These are phyloP conservation scores for Sepioteuthis lessoniana DNA, from an alignment of 2,888 invertebrate species.

Conservation along the genomic window DNA sequence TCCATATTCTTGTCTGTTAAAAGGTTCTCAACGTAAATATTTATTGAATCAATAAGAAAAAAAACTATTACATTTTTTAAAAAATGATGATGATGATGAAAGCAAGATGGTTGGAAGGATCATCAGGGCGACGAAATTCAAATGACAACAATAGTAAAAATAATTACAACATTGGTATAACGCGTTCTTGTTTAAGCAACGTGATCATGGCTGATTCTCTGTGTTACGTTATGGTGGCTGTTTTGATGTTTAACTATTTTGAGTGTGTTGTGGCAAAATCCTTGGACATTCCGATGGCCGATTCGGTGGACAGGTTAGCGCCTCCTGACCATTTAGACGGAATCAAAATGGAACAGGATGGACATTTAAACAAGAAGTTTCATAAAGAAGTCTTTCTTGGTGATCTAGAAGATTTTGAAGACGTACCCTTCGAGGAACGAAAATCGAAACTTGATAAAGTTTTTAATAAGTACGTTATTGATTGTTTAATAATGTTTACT, in stretches of 20 bases:
- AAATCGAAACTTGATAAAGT: slow-evolving; percentile 71
- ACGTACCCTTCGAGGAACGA: slow-evolving; percentile 61
- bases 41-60: neutral
- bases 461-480: slow-evolving; percentile 66
- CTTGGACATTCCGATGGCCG: neutral
- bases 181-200: neutral
- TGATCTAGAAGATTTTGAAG: slow-evolving; percentile 71
- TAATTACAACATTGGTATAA: neutral
- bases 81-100: neutral
- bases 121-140: neutral
- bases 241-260: neutral
- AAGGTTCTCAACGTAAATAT: neutral
- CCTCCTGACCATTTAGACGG: slow-evolving; percentile 76
- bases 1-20: neutral
- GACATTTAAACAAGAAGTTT: slow-evolving; percentile 76
- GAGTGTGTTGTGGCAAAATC: neutral
- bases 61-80: neutral
- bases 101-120: neutral
- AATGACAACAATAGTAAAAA: neutral
- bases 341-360: slow-evolving; percentile 76
- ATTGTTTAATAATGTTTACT: slow-evolving; percentile 4
- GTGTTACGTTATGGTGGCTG: neutral
- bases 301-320: slow-evolving; percentile 64
- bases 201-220: neutral
- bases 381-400: slow-evolving; percentile 76